phyloP scores from a whole-genome alignment of 2,888 invertebrate species.

The Netelia fuscicornis region DNA sequence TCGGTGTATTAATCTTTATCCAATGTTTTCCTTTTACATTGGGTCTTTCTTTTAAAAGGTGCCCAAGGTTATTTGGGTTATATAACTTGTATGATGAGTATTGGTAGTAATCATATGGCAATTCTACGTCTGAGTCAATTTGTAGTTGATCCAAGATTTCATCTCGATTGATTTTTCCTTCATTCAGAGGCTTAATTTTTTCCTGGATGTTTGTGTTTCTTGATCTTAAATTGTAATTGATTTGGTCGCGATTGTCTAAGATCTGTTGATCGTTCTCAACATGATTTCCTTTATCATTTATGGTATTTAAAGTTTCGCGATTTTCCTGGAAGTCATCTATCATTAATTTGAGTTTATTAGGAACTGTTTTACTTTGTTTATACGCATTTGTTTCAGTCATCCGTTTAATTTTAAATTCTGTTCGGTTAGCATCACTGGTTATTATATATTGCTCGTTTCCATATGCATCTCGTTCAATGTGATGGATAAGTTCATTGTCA shows the following conservation, averaged over 20 bases:
- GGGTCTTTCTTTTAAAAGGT: constrained; percentile 45
- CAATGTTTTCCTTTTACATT: constrained; percentile 44
- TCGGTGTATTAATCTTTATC: constrained; percentile 36
- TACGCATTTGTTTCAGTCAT: too few species aligned
- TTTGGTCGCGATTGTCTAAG: constrained; percentile 1
- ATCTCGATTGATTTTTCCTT: constrained; percentile 5
- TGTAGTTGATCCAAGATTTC: constrained; percentile 10
- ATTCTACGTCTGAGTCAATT: constrained; percentile 9
- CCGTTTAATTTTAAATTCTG: too few species aligned
- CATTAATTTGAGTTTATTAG: background rate
- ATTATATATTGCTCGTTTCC: too few species aligned
- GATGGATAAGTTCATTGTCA: too few species aligned
- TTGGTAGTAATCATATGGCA: constrained; percentile 43
- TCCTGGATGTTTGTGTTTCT: constrained; percentile 1
- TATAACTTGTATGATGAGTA: constrained; percentile 45
- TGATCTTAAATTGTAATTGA: constrained; percentile 33
- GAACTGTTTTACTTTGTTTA: too few species aligned
- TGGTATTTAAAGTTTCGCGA: background rate
- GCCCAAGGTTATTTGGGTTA: constrained; percentile 35
- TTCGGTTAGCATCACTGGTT: too few species aligned
- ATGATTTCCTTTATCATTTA: constrained; percentile 23
- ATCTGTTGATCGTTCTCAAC: background rate
- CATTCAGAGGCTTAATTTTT: background rate
- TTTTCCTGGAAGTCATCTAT: background rate
- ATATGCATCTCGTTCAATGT: too few species aligned